phyloP scores from a whole-genome alignment of 2,888 invertebrate species.

The Mimachlamys varia region DNA sequence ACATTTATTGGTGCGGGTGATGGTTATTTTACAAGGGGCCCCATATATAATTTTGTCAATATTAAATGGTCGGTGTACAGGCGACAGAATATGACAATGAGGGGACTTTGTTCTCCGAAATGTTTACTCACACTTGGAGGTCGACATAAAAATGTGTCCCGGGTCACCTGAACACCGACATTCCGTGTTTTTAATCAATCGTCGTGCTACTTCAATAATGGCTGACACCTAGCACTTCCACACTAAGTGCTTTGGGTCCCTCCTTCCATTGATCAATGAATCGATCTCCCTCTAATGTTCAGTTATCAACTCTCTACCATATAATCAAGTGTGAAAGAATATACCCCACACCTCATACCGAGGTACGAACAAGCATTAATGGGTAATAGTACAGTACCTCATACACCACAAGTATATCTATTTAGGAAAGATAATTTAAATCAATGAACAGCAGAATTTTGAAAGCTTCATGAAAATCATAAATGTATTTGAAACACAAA shows the following conservation, averaged over 20 bases:
- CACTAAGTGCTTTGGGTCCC: background rate
- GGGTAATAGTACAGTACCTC: no score
- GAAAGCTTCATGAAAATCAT: no score
- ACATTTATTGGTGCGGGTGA: background rate
- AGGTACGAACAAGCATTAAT: background rate
- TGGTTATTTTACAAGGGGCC: background rate
- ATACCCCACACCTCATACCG: background rate
- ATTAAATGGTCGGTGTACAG: conserved; percentile 11
- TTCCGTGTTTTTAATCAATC: background rate
- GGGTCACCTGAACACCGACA: background rate
- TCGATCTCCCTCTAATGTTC: background rate
- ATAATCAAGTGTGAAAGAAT: background rate
- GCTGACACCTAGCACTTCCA: background rate
- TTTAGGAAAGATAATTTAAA: no score
- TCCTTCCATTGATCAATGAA: background rate
- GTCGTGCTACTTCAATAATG: background rate
- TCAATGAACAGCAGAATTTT: no score
- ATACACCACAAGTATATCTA: no score
- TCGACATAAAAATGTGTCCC: conserved; percentile 3
- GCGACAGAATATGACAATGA: conserved; percentile 9
- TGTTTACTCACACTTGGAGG: conserved; percentile 21
- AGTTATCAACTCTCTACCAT: background rate
- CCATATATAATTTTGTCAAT: conserved; percentile 7
- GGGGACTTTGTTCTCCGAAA: background rate
- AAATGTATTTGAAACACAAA: no score